These are phyloP conservation scores for Bombus waltoni DNA, from an alignment of 1,140 invertebrate species.

Conservation along the genomic window DNA sequence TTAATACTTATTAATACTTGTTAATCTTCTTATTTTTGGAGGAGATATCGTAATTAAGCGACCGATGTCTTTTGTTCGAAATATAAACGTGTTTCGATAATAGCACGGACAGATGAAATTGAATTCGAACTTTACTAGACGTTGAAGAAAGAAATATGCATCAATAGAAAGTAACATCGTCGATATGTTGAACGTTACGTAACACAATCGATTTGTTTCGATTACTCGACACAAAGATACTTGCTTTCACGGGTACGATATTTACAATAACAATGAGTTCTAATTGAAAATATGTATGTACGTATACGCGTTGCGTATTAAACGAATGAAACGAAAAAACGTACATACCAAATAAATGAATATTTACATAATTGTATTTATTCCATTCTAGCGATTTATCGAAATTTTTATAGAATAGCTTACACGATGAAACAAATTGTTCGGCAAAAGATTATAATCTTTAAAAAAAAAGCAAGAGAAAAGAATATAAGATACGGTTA, in stretches of 20 bases:
- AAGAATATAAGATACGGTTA: no score
- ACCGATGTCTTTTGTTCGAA: no score
- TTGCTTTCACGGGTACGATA: neutral
- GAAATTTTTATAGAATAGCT: neutral
- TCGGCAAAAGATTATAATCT: no score
- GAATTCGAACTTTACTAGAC: no score
- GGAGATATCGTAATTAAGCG: no score
- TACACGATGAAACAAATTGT: neutral
- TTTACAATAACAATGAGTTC: neutral
- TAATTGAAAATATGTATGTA: neutral
- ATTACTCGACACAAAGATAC: neutral
- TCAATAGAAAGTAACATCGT: neutral
- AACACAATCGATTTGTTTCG: neutral
- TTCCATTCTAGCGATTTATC: neutral
- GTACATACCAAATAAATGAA: neutral
- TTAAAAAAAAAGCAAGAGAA: no score
- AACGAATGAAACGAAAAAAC: neutral
- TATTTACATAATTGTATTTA: neutral
- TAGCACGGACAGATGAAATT: no score
- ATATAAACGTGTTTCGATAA: no score
- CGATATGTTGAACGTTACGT: neutral
- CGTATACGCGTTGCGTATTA: neutral
- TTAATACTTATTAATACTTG: neutral
- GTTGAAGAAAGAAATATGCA: neutral
- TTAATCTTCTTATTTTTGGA: neutral